These are phyloP conservation scores for Carassius auratus DNA, from an alignment of 2,113 vertebrate genomes.

Conservation along the genomic window DNA sequence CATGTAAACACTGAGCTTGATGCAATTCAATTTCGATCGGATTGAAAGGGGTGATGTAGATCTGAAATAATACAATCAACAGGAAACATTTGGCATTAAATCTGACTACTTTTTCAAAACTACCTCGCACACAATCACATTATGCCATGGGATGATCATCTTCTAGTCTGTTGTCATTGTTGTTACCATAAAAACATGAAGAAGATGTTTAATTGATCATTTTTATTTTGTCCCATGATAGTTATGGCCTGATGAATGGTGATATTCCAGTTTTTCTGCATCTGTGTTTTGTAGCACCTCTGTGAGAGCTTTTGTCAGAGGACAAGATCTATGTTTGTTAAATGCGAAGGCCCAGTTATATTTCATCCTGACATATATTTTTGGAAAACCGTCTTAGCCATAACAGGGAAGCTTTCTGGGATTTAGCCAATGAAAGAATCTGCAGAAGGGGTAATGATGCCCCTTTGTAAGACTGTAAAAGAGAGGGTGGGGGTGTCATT, in stretches of 20 bases:
- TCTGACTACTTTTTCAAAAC: no score
- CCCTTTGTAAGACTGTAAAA: neutral
- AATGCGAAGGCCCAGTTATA: neutral
- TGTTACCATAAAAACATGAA: neutral
- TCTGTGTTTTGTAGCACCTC: constrained; percentile 14
- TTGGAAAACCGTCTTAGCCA: neutral
- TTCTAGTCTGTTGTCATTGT: neutral
- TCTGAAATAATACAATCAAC: no score
- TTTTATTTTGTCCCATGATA: neutral
- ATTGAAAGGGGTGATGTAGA: no score
- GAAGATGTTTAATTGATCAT: neutral
- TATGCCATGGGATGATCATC: neutral
- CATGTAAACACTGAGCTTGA: no score
- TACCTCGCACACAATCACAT: no score
- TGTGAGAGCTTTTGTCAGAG: constrained; percentile 13
- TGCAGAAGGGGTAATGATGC: neutral
- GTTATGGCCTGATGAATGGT: neutral
- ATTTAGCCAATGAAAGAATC: constrained; percentile 46
- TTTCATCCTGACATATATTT: neutral
- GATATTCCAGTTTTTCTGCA: neutral
- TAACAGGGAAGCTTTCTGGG: constrained; percentile 18
- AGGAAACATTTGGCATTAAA: no score
- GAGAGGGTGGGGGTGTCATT: neutral
- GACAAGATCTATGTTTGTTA: constrained; percentile 17
- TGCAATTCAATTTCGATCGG: no score